A percentile compares a stretch with the other conserved stretches of the same genome.
These are phyloP conservation scores for Pollenia griseotomentosa DNA, from an alignment of 2,888 invertebrate species.

Conservation along the genomic window DNA sequence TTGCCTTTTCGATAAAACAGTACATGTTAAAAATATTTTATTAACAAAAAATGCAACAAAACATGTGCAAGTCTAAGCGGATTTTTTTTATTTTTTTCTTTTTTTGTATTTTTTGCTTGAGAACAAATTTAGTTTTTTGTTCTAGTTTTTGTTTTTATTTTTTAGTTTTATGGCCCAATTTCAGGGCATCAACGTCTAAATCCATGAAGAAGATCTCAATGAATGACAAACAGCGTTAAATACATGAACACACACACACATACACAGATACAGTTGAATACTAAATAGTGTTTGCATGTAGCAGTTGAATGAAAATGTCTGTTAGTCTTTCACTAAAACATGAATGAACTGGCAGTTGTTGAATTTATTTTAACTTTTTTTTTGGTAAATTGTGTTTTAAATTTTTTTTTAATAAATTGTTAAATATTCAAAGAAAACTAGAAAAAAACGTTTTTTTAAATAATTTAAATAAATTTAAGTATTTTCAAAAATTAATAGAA, in stretches of 20 bases:
- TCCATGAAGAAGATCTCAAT: conserved; percentile 66
- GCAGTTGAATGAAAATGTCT: conserved; percentile 30
- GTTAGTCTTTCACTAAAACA: conserved; percentile 18
- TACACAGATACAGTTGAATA: conserved; percentile 10
- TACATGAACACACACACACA: conserved; percentile 12
- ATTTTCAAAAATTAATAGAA: no score
- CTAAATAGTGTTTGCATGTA: conserved; percentile 22
- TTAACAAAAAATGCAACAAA: conserved; percentile 37
- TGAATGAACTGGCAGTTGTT: conserved; percentile 55
- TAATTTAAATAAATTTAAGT: neutral
- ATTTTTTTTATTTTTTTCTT: conserved; percentile 12
- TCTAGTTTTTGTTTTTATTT: conserved; percentile 34
- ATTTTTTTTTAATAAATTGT: neutral
- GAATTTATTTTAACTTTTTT: conserved; percentile 9
- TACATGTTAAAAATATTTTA: conserved; percentile 54
- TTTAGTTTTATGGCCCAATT: conserved; percentile 61
- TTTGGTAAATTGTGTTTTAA: conserved; percentile 14
- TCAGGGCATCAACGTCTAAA: conserved; percentile 71
- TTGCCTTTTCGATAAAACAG: conserved; percentile 14
- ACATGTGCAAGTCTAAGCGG: conserved; percentile 52
- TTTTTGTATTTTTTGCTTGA: neutral
- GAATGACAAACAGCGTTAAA: conserved; percentile 64
- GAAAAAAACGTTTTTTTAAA: neutral
- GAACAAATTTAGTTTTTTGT: conserved; percentile 55
- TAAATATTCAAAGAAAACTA: neutral